Conservation (phyloP, 2,113 vertebrate species). For the Patagioenas fasciata region DNA sequence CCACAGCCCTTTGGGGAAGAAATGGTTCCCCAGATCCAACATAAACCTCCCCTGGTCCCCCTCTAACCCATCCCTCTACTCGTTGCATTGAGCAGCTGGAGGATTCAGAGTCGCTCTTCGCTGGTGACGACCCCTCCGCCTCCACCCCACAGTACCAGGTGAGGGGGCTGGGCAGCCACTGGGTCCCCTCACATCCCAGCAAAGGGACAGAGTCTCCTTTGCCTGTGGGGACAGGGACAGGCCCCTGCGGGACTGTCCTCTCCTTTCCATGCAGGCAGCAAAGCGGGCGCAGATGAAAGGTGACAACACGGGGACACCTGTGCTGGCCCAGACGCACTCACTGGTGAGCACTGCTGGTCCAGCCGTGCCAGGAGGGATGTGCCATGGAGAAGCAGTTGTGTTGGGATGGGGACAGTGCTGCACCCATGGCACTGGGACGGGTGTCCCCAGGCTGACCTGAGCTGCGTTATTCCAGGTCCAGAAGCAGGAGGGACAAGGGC, state of each 20-base stretch:
- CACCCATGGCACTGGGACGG: fast-evolving
- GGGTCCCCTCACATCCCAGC: fast-evolving
- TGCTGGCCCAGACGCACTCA: fast-evolving
- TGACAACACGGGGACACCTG: fast-evolving
- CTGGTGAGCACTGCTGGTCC: not conserved
- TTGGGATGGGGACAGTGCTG: not conserved
- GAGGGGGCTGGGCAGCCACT: not conserved
- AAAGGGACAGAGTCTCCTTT: not conserved
- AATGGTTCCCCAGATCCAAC: too few relatives aligned
- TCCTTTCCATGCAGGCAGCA: not conserved
- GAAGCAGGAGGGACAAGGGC: not conserved
- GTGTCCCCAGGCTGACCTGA: not conserved
- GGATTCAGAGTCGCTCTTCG: not conserved
- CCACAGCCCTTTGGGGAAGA: too few relatives aligned
- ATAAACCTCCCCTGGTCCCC: too few relatives aligned
- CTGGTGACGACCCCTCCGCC: slow-evolving; percentile 45
- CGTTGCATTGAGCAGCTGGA: not conserved
- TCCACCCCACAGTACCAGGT: slow-evolving; percentile 52
- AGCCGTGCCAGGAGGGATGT: fast-evolving
- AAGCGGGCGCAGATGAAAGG: not conserved
- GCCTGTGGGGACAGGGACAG: fast-evolving
- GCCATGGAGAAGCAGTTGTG: fast-evolving
- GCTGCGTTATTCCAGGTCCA: not conserved
- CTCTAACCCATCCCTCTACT: not conserved
- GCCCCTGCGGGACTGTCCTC: not conserved